Percentiles rank a stretch among this genome's conserved stretches.
Conservation (phyloP, 2,113 vertebrate species). For the Hypomesus transpacificus region DNA sequence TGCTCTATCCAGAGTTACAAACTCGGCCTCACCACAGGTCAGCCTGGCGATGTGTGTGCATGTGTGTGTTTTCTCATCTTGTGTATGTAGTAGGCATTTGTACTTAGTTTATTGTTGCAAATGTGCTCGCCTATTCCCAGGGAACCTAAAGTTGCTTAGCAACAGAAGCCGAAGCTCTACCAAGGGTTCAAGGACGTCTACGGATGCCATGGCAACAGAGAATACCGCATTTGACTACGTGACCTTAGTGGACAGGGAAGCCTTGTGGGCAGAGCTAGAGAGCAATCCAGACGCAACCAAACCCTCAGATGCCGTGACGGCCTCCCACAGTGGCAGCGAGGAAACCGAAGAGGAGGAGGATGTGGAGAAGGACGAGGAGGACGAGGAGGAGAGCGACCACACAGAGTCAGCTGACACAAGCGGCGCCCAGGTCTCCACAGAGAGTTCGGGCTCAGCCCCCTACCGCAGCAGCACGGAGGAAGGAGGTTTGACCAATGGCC, state of each 20-base stretch:
- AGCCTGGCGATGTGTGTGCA: slow-evolving; percentile 20
- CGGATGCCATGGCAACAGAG: slow-evolving; percentile 59
- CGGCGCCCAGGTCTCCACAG: slow-evolving; percentile 75
- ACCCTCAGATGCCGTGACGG: slow-evolving; percentile 27
- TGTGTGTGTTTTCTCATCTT: neutral
- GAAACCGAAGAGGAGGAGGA: slow-evolving; percentile 56
- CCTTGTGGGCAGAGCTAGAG: slow-evolving; percentile 88
- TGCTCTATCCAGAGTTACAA: slow-evolving; percentile 82
- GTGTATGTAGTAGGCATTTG: neutral
- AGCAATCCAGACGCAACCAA: slow-evolving; percentile 68
- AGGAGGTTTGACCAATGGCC: slow-evolving; percentile 57
- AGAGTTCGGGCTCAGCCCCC: slow-evolving; percentile 80
- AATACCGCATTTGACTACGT: slow-evolving; percentile 71
- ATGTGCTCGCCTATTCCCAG: slow-evolving; percentile 48
- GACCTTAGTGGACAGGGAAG: slow-evolving; percentile 84
- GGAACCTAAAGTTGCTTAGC: slow-evolving; percentile 59
- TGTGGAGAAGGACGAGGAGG: slow-evolving; percentile 17
- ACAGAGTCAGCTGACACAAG: slow-evolving; percentile 91
- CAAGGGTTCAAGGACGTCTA: slow-evolving; percentile 43
- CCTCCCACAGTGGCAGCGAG: slow-evolving; percentile 63
- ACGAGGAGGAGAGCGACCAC: slow-evolving; percentile 79
- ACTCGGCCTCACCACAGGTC: slow-evolving; percentile 79
- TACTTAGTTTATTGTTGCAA: neutral
- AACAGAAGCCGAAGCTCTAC: slow-evolving; percentile 66
- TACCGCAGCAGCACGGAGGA: slow-evolving; percentile 67